Percentiles rank a stretch among this genome's conserved stretches.
phyloP scores from a whole-genome alignment of 2,888 invertebrate genomes.

The Lottia gigantea region DNA sequence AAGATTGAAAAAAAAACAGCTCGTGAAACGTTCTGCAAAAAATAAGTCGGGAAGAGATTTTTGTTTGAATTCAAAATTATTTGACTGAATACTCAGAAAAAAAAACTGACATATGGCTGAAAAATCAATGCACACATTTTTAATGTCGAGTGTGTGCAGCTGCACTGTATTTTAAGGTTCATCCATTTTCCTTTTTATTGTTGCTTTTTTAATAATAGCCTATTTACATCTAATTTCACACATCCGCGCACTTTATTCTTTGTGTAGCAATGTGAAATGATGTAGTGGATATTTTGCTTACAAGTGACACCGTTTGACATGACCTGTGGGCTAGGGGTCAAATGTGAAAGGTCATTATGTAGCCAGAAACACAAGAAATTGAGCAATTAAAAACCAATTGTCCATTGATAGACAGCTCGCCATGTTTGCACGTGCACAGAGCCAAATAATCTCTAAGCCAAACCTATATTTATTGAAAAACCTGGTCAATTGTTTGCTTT shows the following conservation, averaged over 20 bases:
- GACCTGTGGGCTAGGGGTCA: not conserved
- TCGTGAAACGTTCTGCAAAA: no score
- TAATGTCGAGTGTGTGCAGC: no score
- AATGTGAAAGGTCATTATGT: not conserved
- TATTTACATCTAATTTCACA: conserved; percentile 7
- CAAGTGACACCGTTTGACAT: conserved; percentile 2
- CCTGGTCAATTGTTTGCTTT: not conserved
- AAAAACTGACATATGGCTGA: no score
- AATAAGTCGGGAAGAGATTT: no score
- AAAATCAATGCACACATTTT: no score
- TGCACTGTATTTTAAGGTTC: no score
- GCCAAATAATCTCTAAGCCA: no score
- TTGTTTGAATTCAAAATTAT: no score
- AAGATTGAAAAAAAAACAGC: no score
- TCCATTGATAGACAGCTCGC: not conserved
- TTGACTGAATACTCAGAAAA: no score
- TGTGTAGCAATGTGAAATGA: not conserved
- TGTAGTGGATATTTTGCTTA: not conserved
- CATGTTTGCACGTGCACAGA: not conserved
- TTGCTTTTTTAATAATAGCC: conserved; percentile 2
- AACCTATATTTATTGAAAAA: not conserved
- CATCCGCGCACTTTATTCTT: not conserved
- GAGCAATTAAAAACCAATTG: not conserved
- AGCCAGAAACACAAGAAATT: not conserved
- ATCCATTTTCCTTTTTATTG: not conserved